phyloP scores from a whole-genome alignment of 1,140 invertebrate species.

The Drosophila ohnishii region DNA sequence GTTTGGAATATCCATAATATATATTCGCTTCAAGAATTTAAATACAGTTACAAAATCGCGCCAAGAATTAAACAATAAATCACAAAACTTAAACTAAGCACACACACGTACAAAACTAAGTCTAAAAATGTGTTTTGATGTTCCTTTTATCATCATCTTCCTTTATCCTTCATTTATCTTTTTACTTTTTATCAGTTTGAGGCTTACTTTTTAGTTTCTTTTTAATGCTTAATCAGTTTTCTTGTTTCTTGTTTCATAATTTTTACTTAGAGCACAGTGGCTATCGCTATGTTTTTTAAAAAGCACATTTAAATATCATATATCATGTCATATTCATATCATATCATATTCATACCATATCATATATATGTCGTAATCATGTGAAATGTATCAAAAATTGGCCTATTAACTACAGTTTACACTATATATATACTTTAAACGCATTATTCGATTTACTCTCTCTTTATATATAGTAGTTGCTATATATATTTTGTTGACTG shows the following conservation, averaged over 20 bases:
- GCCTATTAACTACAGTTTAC: slow-evolving; percentile 76
- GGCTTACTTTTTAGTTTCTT: slow-evolving; percentile 55
- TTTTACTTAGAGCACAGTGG: slow-evolving; percentile 50
- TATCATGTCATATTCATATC: slow-evolving; percentile 32
- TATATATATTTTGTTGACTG: slow-evolving; percentile 34
- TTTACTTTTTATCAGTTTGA: slow-evolving; percentile 23
- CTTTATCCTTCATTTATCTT: slow-evolving; percentile 10
- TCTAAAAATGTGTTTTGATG: slow-evolving; percentile 55
- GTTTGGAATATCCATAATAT: too few relatives aligned
- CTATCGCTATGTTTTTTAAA: slow-evolving; percentile 40
- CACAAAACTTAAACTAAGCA: slow-evolving; percentile 79
- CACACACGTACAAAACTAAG: slow-evolving; percentile 61
- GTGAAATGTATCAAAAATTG: slow-evolving; percentile 79
- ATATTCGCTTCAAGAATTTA: slow-evolving; percentile 13
- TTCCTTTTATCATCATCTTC: slow-evolving; percentile 23
- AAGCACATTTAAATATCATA: slow-evolving; percentile 64
- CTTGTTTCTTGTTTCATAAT: slow-evolving; percentile 38
- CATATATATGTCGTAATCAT: slow-evolving; percentile 35
- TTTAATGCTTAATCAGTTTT: slow-evolving; percentile 74
- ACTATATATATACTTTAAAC: slow-evolving; percentile 49
- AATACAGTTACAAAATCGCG: slow-evolving; percentile 57
- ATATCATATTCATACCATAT: slow-evolving; percentile 15
- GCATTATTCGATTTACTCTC: slow-evolving; percentile 18
- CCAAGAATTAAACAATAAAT: slow-evolving; percentile 80
- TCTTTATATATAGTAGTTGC: slow-evolving; percentile 42